Evolutionary conservation across 1,140 invertebrate genomes (phyloP), one percentile per base, ranked within the genome.

Genomic region (Drosophila pectinifera): DNA sequence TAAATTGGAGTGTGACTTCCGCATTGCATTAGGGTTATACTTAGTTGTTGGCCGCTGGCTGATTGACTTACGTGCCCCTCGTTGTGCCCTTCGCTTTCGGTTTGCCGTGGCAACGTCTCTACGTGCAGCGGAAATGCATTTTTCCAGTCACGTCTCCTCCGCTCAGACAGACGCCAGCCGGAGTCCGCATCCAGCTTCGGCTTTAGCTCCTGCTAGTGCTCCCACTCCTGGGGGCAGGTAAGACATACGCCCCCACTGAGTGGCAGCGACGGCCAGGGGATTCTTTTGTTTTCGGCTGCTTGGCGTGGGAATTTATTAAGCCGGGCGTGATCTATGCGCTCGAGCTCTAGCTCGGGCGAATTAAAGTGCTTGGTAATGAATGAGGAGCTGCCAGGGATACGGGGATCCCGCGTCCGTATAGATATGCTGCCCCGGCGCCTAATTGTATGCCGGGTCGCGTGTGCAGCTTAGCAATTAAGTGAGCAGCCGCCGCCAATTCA

Each of bases 61-160:
- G 82, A 85, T 85, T 86, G 82, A 86, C 82, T 86, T 86, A 86
- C 82, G 82, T 86, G 82, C 72, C 70, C 59, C 83, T 86, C 83
- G 78, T 86, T 88, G 78, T 76, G 20, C 73, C 56, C 59, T 74
- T 41, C 73, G 74, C 78, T 86, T 69, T 68, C 62, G 62, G 82
- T 78, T 86, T 85, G 78, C 57, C 61, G 55, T 88, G 73, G 72
- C 78, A 48, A 58, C 51, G 65, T 39, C 58, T 73, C 53, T 88
- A 88, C 83, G 83, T 88, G 84, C 83, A 77, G 43, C 83, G 83
- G 83, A 88, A 88, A 88, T 88, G 83, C 83, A 88, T 88, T 88
- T 86, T 77, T 70, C 83, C 84, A 88, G 83, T 88, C 83, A 88
- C 83, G 83, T 88, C 42, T 49, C 59, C 42, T 46, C 20, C 48